Conservation (phyloP, 2,888 invertebrate species). For the Eumerus sabulonum region DNA sequence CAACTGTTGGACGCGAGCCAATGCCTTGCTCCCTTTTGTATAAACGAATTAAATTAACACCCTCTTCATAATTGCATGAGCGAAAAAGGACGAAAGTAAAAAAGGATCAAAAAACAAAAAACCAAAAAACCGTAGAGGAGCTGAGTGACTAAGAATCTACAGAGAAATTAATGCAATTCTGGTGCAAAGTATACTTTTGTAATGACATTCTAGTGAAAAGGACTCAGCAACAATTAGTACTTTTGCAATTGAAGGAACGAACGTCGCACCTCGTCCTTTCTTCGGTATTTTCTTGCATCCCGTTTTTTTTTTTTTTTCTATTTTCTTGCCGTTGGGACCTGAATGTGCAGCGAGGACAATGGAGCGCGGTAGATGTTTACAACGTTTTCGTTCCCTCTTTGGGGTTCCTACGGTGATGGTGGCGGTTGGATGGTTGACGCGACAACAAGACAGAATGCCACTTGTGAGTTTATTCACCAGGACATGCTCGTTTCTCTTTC, state of each 20-base stretch:
- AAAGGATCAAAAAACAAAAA: slow-evolving; percentile 19
- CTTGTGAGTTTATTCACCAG: slow-evolving; percentile 64
- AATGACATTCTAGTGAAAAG: slow-evolving; percentile 54
- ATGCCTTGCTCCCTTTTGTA: slow-evolving; percentile 36
- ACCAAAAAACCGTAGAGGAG: slow-evolving; percentile 5
- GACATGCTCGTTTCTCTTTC: slow-evolving; percentile 1
- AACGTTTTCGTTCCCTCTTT: slow-evolving; percentile 31
- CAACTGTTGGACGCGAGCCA: slow-evolving; percentile 62
- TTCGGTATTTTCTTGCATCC: neutral
- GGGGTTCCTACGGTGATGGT: slow-evolving; percentile 3
- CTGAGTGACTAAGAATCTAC: slow-evolving; percentile 3
- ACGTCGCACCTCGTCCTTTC: slow-evolving; percentile 33
- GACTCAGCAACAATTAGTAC: slow-evolving; percentile 62
- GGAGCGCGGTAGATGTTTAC: slow-evolving; percentile 43
- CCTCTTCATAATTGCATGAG: slow-evolving; percentile 49
- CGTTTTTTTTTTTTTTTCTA: neutral
- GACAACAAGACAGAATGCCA: slow-evolving; percentile 27
- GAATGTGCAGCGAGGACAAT: slow-evolving; percentile 17
- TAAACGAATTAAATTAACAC: slow-evolving; percentile 65
- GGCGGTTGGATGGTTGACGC: neutral
- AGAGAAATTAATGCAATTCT: slow-evolving; percentile 36
- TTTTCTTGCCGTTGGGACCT: slow-evolving; percentile 42
- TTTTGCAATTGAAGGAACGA: slow-evolving; percentile 48
- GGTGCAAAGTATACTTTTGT: slow-evolving; percentile 47
- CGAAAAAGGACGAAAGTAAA: slow-evolving; percentile 3